Evolutionary conservation across 2,888 invertebrate species (phyloP).

Genomic region (Pterostichus madidus): DNA sequence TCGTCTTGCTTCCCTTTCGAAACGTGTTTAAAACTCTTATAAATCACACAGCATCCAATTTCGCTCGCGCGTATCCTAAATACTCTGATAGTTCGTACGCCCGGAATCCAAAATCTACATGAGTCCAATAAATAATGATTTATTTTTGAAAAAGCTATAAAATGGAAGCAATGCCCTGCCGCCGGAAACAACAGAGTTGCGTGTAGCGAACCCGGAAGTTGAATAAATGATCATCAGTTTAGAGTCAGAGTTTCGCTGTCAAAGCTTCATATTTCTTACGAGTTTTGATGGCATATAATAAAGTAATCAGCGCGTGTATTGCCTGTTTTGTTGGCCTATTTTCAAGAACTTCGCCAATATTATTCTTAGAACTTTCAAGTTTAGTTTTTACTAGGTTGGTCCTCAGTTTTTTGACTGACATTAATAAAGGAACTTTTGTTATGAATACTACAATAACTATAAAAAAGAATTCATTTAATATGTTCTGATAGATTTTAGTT

Average conservation of each 20-base stretch:
- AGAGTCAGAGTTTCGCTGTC: slow-evolving; percentile 22
- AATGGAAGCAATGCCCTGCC: neutral
- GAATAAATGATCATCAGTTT: slow-evolving; percentile 42
- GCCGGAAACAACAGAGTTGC: neutral
- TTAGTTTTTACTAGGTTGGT: too few species aligned
- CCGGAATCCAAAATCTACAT: neutral
- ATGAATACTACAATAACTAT: too few species aligned
- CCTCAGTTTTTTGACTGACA: too few species aligned
- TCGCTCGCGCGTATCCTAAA: neutral
- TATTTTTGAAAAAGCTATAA: slow-evolving; percentile 13
- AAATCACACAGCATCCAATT: neutral
- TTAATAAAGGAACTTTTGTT: too few species aligned
- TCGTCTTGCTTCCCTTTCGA: neutral
- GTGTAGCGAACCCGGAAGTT: slow-evolving; percentile 52
- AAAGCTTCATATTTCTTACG: slow-evolving; percentile 46
- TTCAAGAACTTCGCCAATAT: slow-evolving; percentile 17
- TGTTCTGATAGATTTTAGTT: too few species aligned
- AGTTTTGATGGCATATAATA: slow-evolving; percentile 49
- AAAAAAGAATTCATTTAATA: too few species aligned
- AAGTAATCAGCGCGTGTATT: slow-evolving; percentile 29
- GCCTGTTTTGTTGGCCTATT: slow-evolving; percentile 38
- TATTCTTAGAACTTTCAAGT: too few species aligned
- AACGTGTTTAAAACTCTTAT: neutral
- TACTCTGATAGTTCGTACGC: neutral
- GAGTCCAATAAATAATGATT: slow-evolving; percentile 23